These are phyloP conservation scores for Rhagophthalmus giganteus DNA, from an alignment of 2,888 invertebrate species.

Conservation along the genomic window DNA sequence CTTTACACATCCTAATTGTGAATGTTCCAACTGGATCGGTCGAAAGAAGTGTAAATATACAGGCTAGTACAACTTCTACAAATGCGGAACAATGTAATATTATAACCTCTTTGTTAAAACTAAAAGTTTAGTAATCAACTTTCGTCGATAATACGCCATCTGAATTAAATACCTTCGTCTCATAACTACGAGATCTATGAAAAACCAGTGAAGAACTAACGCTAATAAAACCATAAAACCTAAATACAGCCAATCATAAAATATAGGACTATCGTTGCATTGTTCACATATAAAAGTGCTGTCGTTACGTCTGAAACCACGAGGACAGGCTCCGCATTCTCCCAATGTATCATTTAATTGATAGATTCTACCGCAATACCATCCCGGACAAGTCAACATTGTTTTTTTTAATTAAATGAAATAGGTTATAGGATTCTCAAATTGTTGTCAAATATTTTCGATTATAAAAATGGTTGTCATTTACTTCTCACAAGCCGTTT, in stretches of 20 bases:
- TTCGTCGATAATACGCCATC: too few relatives aligned
- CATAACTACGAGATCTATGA: slow-evolving; percentile 82
- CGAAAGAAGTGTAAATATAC: slow-evolving; percentile 75
- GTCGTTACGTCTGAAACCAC: slow-evolving; percentile 76
- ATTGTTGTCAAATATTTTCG: slow-evolving; percentile 30
- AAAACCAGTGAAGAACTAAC: slow-evolving; percentile 88
- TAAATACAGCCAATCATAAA: slow-evolving; percentile 93
- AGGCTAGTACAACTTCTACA: slow-evolving; percentile 77
- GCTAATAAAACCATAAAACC: slow-evolving; percentile 92
- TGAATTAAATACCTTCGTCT: slow-evolving; percentile 64
- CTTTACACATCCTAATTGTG: slow-evolving; percentile 75
- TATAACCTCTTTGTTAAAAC: slow-evolving; percentile 74
- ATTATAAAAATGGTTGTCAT: slow-evolving; percentile 38
- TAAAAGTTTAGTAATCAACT: slow-evolving; percentile 41
- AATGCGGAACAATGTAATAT: slow-evolving; percentile 81
- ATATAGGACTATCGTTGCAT: slow-evolving; percentile 73
- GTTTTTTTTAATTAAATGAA: slow-evolving; percentile 17
- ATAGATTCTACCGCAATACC: slow-evolving; percentile 78
- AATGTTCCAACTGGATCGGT: slow-evolving; percentile 81
- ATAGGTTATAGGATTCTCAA: slow-evolving; percentile 39
- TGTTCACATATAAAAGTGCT: slow-evolving; percentile 77
- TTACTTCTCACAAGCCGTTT: slow-evolving; percentile 28
- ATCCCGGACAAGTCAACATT: slow-evolving; percentile 69
- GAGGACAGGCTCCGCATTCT: slow-evolving; percentile 83
- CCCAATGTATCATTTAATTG: slow-evolving; percentile 71